Evolutionary conservation across 2,113 vertebrate species (phyloP).

Genomic region (Anthoscopus minutus): DNA sequence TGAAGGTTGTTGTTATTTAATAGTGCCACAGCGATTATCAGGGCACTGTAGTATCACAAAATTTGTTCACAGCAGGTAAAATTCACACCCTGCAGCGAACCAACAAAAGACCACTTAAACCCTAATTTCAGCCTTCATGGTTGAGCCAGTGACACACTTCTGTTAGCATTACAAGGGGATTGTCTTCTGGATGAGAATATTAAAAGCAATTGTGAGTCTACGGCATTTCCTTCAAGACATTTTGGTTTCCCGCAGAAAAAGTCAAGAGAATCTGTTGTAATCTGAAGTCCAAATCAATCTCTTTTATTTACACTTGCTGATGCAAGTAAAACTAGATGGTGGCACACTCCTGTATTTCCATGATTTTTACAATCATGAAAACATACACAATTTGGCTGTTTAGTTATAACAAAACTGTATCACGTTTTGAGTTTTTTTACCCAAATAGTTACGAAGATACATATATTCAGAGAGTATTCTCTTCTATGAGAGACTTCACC

Average conservation of each 20-base stretch:
- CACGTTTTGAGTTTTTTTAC: neutral
- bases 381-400: neutral
- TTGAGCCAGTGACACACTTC: neutral
- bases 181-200: neutral
- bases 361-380: neutral
- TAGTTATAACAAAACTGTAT: neutral
- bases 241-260: neutral
- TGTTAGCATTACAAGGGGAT: neutral
- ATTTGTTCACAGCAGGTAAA: neutral
- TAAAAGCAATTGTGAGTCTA: neutral
- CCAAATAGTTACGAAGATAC: neutral
- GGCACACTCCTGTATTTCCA: neutral
- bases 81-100: neutral
- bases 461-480: neutral
- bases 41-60: neutral
- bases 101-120: slow-evolving; percentile 14
- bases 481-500: neutral
- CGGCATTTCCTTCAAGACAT: neutral
- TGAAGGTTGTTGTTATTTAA: neutral
- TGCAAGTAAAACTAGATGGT: neutral
- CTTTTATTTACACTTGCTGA: neutral
- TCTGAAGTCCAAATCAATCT: neutral
- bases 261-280: neutral
- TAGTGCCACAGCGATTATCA: neutral
- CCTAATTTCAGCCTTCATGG: neutral